These are phyloP conservation scores for Coleophora deauratella DNA, from an alignment of 2,888 invertebrate genomes.

Conservation along the genomic window DNA sequence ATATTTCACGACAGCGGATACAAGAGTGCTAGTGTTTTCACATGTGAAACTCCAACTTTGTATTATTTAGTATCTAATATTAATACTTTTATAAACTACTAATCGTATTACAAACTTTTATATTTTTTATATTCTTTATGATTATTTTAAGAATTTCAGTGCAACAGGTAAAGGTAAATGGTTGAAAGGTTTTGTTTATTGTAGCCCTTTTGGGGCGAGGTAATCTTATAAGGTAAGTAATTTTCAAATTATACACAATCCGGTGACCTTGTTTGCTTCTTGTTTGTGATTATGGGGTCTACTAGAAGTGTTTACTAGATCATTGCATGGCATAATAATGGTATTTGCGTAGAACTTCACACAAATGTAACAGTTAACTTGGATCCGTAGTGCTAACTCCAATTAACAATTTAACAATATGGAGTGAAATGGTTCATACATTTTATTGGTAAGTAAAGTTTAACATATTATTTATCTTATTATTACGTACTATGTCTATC, in stretches of 20 bases:
- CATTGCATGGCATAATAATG: constrained; percentile 46
- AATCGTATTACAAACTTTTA: constrained; percentile 52
- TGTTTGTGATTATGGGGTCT: constrained; percentile 50
- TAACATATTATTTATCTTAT: constrained; percentile 34
- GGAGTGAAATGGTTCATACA: constrained; percentile 36
- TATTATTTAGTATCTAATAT: constrained; percentile 56
- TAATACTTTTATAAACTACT: constrained; percentile 65
- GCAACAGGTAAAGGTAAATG: constrained; percentile 62
- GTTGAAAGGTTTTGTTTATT: constrained; percentile 37
- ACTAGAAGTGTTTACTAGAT: constrained; percentile 31
- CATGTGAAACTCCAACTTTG: constrained; percentile 70
- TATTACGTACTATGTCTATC: constrained; percentile 20
- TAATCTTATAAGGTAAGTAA: constrained; percentile 53
- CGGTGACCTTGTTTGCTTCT: constrained; percentile 36
- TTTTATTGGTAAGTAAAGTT: constrained; percentile 51
- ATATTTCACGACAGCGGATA: constrained; percentile 64
- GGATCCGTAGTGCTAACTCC: constrained; percentile 38
- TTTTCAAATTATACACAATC: constrained; percentile 24
- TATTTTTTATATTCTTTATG: constrained; percentile 47
- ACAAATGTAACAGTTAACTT: constrained; percentile 21
- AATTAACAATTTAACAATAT: constrained; percentile 35
- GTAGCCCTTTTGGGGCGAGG: constrained; percentile 66
- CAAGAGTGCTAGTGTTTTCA: constrained; percentile 74
- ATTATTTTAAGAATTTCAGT: constrained; percentile 51
- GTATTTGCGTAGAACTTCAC: constrained; percentile 1